Conservation (phyloP, 1,140 invertebrate genomes). For the Pissodes strobi region DNA sequence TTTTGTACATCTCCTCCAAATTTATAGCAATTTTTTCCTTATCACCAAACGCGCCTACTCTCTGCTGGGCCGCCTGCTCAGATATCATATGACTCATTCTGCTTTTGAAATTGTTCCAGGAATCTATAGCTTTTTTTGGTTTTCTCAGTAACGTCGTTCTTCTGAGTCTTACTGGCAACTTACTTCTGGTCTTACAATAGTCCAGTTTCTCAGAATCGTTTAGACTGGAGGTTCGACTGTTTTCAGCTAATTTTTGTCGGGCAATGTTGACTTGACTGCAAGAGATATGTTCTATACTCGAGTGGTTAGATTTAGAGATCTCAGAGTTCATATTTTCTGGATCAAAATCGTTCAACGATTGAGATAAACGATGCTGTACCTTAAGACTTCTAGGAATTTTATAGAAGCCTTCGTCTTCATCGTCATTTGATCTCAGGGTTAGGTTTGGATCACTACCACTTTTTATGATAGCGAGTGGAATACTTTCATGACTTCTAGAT, state of each 20-base stretch:
- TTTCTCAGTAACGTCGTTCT: conserved; percentile 44
- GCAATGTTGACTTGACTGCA: conserved; percentile 44
- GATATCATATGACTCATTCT: conserved; percentile 49
- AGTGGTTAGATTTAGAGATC: conserved; percentile 26
- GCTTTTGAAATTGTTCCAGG: conserved; percentile 50
- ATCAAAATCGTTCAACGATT: conserved; percentile 51
- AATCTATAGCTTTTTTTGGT: conserved; percentile 39
- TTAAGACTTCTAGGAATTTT: conserved; percentile 48
- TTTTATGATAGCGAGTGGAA: conserved; percentile 39
- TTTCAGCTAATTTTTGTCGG: conserved; percentile 11
- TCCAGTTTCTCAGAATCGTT: conserved; percentile 38
- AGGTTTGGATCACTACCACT: conserved; percentile 52
- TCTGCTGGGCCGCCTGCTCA: conserved; percentile 48
- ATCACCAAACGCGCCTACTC: conserved; percentile 48
- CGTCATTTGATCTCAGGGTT: conserved; percentile 13
- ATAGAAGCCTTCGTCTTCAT: conserved; percentile 49
- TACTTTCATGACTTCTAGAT: conserved; percentile 15
- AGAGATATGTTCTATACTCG: conserved; percentile 52
- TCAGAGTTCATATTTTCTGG: conserved; percentile 40
- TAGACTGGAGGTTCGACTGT: background rate
- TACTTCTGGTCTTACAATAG: conserved; percentile 43
- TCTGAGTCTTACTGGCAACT: conserved; percentile 40
- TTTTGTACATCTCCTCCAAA: conserved; percentile 52
- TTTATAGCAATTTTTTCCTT: conserved; percentile 47
- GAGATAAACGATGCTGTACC: conserved; percentile 42